Base-by-base conservation (phyloP, 1,140 invertebrate genomes). In the Drosophila parabipectinata region DNA sequence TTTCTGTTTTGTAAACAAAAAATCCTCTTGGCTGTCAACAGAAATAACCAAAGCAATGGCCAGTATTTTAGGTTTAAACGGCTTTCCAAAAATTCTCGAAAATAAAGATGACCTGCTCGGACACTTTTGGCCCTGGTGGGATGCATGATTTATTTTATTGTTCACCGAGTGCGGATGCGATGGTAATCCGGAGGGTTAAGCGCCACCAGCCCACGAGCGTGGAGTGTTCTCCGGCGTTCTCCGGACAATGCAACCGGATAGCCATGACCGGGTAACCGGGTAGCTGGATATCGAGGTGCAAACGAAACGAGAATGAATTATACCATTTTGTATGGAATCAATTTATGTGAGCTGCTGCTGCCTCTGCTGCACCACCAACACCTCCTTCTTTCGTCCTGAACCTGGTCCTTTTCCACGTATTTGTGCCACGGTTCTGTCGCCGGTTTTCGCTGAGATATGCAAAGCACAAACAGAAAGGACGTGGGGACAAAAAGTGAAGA, bases 291-390 rank as follows among this genome's bases (percentile, higher is more conserved):
- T 63, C 67, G 64, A 67, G 74, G 63, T 61, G 64, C 72, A 64
- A 57, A 61, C 61, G 73, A 58, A 78, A 67, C 50, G 63, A 44
- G 77, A 87, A 78, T 77, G 68, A 81, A 77, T 77, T 77, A 81
- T 77, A 77, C 54, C 69, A 54, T 55, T 84, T 81, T 64, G 61
- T 62, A 63, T 77, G 58, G 79, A 85, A 87, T 85, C 82, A 85
- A 85, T 85, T 85, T 85, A 79, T 72, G 48, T 62, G 62, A 72
- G 60, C 45, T 59, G n/a, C 57, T 37, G 57, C 51, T 53, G 51
- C 32, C 12, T 57, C 45, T 59, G n/a, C 60, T 37, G 57, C 47
- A 58, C 59, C 32, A 9, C 37, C 39, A 8, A 4, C 4, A 18
- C 6, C 45, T 56, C 69, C 55, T 18, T 48, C 50, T 5, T 21